phyloP scores from a whole-genome alignment of 2,797 vertebrate species.

The Novumbra hubbsi region DNA sequence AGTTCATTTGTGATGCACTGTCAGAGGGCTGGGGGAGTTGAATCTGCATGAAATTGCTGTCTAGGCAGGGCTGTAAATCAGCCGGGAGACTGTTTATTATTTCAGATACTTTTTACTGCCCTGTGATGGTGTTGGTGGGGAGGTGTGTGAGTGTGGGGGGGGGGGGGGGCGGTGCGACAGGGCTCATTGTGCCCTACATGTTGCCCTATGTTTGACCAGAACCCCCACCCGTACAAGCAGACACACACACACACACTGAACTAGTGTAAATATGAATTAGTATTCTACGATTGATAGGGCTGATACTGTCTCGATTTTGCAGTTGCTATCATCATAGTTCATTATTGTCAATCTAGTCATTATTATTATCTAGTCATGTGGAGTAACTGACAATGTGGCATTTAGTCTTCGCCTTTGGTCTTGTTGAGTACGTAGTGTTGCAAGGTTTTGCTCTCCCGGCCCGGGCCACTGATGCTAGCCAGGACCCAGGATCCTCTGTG shows the following conservation, averaged over 20 bases:
- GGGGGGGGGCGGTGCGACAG: constrained; percentile 40
- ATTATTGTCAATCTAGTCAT: no score
- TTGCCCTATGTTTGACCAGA: neutral
- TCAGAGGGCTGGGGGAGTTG: constrained; percentile 66
- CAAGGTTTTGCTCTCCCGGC: neutral
- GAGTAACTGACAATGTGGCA: no score
- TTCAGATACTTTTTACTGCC: constrained; percentile 64
- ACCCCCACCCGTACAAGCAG: no score
- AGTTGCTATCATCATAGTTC: no score
- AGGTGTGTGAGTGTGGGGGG: constrained; percentile 58
- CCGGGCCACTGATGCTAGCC: constrained; percentile 29
- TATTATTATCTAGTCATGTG: no score
- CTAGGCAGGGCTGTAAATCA: constrained; percentile 79
- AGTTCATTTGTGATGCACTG: constrained; percentile 74
- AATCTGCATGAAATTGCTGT: constrained; percentile 85
- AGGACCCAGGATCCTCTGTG: constrained; percentile 52
- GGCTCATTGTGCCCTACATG: neutral
- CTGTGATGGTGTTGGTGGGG: constrained; percentile 55
- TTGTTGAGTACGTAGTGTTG: no score
- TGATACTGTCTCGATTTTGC: no score
- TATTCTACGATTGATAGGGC: no score
- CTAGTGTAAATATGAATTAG: no score
- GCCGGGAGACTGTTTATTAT: constrained; percentile 70
- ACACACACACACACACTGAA: no score
- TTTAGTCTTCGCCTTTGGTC: no score